Evolutionary conservation across 92 coral and sea anemone genomes (phyloP).

Genomic region (Epizoanthus ramosus): DNA sequence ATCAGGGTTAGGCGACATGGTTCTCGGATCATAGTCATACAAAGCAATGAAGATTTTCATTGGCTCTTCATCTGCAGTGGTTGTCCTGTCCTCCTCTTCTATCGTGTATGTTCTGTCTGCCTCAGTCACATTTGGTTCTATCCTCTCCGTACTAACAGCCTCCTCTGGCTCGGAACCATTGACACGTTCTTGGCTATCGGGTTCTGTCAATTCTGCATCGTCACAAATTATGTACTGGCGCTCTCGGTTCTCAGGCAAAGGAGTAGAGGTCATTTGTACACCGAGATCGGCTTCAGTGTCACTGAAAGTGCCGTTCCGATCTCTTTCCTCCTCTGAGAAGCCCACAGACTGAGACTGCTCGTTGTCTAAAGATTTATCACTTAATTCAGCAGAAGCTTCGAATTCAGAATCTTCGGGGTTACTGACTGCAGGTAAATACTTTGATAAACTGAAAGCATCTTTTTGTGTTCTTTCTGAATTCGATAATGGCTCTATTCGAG

Average conservation of each 20-base stretch:
- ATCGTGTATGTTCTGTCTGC: constrained; percentile 56
- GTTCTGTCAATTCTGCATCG: constrained; percentile 19
- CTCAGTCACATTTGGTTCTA: constrained; percentile 23
- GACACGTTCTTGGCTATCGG: constrained; percentile 25
- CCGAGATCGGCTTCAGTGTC: constrained; percentile 80
- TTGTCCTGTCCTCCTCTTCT: constrained; percentile 31
- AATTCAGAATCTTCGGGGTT: constrained; percentile 4
- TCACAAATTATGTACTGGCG: background rate
- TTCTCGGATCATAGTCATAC: constrained; percentile 89
- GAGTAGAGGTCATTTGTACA: constrained; percentile 63
- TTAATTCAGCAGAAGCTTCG: background rate
- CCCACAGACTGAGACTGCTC: background rate
- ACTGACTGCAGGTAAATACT: constrained; percentile 36
- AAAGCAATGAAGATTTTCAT: constrained; percentile 85
- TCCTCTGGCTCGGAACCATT: background rate
- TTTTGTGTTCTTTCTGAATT: constrained; percentile 12
- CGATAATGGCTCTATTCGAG: constrained; percentile 31
- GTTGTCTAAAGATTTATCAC: background rate
- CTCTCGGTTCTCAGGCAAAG: constrained; percentile 42
- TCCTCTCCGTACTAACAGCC: background rate
- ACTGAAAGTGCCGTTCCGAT: constrained; percentile 53
- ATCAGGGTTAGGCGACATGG: constrained; percentile 95
- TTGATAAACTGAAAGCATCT: constrained; percentile 37
- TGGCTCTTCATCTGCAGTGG: constrained; percentile 55
- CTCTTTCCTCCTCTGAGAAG: background rate